Evolutionary conservation across 2,797 vertebrate species (phyloP).

Genomic region (Aphelocoma californica): DNA sequence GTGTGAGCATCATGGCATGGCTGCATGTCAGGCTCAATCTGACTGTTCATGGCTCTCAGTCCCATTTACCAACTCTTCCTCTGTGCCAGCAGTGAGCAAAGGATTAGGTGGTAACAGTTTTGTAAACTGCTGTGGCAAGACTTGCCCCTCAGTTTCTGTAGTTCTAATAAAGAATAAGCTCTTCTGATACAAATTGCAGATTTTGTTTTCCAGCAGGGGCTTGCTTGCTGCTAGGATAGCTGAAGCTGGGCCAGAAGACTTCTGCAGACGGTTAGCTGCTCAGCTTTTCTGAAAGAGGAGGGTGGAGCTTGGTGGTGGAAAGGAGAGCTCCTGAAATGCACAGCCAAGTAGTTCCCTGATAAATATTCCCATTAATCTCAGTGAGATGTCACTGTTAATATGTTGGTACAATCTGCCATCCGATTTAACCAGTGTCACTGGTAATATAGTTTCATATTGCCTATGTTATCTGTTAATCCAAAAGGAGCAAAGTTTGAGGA

Average conservation of each 20-base stretch:
- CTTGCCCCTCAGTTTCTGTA: neutral
- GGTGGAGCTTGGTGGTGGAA: neutral
- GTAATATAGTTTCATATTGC: neutral
- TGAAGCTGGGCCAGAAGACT: neutral
- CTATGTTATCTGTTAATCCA: neutral
- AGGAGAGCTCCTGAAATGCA: neutral
- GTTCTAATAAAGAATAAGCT: neutral
- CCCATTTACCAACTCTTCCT: neutral
- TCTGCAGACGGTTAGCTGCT: neutral
- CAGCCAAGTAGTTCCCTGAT: neutral
- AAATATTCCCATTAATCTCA: neutral
- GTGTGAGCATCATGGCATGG: fast-evolving
- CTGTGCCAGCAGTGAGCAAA: neutral
- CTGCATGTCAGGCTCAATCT: neutral
- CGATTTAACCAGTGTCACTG: neutral
- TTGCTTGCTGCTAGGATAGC: neutral
- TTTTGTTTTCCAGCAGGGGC: neutral
- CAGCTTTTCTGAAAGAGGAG: neutral
- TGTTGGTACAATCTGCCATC: neutral
- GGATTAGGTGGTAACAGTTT: neutral
- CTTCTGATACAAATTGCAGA: neutral
- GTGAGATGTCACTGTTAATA: slow-evolving; percentile 1
- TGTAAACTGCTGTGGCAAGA: neutral
- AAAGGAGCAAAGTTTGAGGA: neutral
- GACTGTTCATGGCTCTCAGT: neutral